Evolutionary conservation across 1,140 invertebrate genomes (phyloP).

Genomic region (Cataglyphis hispanica): DNA sequence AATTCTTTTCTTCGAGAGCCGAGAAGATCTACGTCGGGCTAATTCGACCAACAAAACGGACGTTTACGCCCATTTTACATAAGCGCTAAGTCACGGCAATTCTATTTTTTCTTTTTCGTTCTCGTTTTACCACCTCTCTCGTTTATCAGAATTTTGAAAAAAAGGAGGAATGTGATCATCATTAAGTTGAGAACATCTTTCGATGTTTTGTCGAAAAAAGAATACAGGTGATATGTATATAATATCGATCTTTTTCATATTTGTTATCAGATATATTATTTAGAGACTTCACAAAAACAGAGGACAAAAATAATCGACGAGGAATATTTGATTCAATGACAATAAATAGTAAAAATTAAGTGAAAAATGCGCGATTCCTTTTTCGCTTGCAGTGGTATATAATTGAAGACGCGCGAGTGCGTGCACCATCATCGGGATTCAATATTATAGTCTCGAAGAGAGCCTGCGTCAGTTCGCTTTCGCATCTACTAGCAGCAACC

Average conservation of each 20-base stretch:
- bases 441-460: slow-evolving; percentile 41
- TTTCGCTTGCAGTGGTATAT: background rate
- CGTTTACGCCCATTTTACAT: slow-evolving; percentile 85
- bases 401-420: background rate
- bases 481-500: slow-evolving; percentile 32
- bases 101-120: slow-evolving; percentile 44
- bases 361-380: slow-evolving; percentile 31
- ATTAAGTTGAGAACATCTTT: slow-evolving; percentile 5
- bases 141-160: background rate
- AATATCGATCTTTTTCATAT: background rate
- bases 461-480: background rate
- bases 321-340: background rate
- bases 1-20: background rate
- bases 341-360: background rate
- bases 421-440: slow-evolving; percentile 2
- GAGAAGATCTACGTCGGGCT: slow-evolving; percentile 75
- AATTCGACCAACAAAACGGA: slow-evolving; percentile 86
- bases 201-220: background rate
- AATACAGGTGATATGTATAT: background rate
- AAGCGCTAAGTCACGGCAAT: slow-evolving; percentile 80
- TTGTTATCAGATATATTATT: background rate
- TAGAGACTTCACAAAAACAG: background rate
- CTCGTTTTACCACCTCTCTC: background rate
- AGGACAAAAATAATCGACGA: background rate
- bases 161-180: slow-evolving; percentile 24